A percentile compares a stretch with the other conserved stretches of the same genome.
phyloP scores from a whole-genome alignment of 2,797 vertebrate species.

The Etheostoma perlongum region DNA sequence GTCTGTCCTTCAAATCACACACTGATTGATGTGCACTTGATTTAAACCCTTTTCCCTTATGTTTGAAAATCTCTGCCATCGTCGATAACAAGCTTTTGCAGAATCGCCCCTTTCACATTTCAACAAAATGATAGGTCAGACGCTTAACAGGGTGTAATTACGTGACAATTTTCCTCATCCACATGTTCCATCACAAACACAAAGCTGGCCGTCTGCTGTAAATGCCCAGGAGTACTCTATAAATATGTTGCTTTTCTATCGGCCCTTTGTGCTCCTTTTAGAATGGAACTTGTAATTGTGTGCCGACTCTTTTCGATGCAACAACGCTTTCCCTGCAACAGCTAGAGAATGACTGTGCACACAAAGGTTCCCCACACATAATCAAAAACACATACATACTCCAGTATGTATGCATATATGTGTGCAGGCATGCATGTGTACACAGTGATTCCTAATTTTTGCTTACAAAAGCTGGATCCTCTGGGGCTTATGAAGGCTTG shows the following conservation, averaged over 20 bases:
- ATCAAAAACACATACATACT: constrained; percentile 38
- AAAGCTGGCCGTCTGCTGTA: constrained; percentile 54
- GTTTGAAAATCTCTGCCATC: constrained; percentile 54
- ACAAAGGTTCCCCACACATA: constrained; percentile 41
- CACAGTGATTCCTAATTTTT: constrained; percentile 60
- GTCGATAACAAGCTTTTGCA: constrained; percentile 59
- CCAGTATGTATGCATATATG: constrained; percentile 47
- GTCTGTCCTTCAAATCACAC: constrained; percentile 51
- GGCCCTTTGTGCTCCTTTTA: constrained; percentile 52
- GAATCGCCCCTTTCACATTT: constrained; percentile 59
- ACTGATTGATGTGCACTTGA: constrained; percentile 64
- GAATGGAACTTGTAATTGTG: constrained; percentile 72
- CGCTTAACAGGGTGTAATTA: constrained; percentile 75
- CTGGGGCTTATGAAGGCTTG: constrained; percentile 64
- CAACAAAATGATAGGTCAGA: constrained; percentile 76
- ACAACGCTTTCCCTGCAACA: constrained; percentile 58
- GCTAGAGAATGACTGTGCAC: constrained; percentile 48
- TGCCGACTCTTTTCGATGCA: constrained; percentile 47
- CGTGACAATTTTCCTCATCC: constrained; percentile 70
- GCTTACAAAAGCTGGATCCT: constrained; percentile 68
- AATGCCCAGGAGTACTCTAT: constrained; percentile 64
- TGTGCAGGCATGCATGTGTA: constrained; percentile 60
- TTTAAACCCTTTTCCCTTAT: constrained; percentile 35
- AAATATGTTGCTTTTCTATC: constrained; percentile 66
- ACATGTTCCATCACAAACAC: constrained; percentile 74